These are phyloP conservation scores for Coreoperca whiteheadi DNA, from an alignment of 2,113 vertebrate genomes.

Conservation along the genomic window DNA sequence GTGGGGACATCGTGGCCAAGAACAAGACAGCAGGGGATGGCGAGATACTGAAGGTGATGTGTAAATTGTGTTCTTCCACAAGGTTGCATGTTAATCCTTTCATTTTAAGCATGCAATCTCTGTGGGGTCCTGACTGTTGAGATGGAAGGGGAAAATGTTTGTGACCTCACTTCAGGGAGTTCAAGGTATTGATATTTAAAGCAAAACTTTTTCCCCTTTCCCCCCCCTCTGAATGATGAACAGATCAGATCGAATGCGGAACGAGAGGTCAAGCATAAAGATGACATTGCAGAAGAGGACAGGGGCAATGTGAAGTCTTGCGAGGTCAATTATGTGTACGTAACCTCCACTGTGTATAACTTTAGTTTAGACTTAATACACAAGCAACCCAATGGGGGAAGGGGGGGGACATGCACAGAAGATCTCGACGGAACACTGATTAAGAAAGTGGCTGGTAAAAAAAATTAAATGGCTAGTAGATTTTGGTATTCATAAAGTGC, in stretches of 20 bases:
- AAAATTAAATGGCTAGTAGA: no score
- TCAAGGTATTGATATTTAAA: slow-evolving; percentile 53
- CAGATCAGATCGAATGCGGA: slow-evolving; percentile 93
- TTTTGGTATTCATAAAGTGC: no score
- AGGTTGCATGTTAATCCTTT: slow-evolving; percentile 53
- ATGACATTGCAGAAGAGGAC: slow-evolving; percentile 95
- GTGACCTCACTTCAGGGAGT: slow-evolving; percentile 45
- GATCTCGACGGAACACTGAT: no score
- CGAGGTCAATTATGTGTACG: slow-evolving; percentile 97
- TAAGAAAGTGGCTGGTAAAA: no score
- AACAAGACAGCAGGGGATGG: slow-evolving; percentile 91
- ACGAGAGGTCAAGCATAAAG: slow-evolving; percentile 89
- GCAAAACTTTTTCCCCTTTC: neutral
- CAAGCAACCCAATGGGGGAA: slow-evolving; percentile 2
- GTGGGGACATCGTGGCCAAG: slow-evolving; percentile 94
- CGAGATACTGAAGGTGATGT: slow-evolving; percentile 97
- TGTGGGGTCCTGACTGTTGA: slow-evolving; percentile 28
- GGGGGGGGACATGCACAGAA: no score
- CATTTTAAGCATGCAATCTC: slow-evolving; percentile 31
- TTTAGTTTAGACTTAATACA: neutral
- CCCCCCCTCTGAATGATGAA: slow-evolving; percentile 24
- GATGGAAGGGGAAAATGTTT: slow-evolving; percentile 14
- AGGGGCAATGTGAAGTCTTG: slow-evolving; percentile 95
- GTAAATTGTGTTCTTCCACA: slow-evolving; percentile 25
- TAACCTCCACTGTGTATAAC: slow-evolving; percentile 55